Conservation (phyloP, 2,888 invertebrate genomes). For the Abscondita cerata region DNA sequence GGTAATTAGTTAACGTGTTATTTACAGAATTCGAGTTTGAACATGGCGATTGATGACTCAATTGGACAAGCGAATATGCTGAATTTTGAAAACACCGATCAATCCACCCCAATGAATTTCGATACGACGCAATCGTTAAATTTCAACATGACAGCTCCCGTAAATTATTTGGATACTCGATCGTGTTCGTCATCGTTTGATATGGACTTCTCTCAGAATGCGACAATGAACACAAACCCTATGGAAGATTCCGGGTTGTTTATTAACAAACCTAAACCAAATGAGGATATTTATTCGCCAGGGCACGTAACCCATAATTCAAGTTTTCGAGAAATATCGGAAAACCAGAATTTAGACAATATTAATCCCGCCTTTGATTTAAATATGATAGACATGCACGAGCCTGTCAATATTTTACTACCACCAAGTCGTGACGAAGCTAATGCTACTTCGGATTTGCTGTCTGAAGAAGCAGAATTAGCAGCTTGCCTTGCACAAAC, state of each 20-base stretch:
- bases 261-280: neutral
- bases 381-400: neutral
- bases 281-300: neutral
- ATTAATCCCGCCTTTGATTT: neutral
- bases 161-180: neutral
- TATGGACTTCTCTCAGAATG: neutral
- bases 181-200: neutral
- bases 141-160: neutral
- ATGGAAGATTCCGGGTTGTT: too few relatives aligned
- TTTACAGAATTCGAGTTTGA: neutral
- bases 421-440: too few relatives aligned
- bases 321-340: neutral
- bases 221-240: neutral
- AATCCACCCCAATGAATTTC: neutral
- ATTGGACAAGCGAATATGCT: neutral
- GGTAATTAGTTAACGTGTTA: too few relatives aligned
- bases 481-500: constrained; percentile 10
- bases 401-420: neutral
- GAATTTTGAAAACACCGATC: neutral
- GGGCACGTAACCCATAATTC: neutral
- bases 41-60: neutral
- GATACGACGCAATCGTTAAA: neutral
- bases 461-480: constrained; percentile 11
- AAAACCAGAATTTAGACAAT: neutral
- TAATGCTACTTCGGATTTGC: neutral